Evolutionary conservation across 2,113 vertebrate species (phyloP), one percentile per base, ranked within the genome.

Genomic region (Macquaria ambigua): DNA sequence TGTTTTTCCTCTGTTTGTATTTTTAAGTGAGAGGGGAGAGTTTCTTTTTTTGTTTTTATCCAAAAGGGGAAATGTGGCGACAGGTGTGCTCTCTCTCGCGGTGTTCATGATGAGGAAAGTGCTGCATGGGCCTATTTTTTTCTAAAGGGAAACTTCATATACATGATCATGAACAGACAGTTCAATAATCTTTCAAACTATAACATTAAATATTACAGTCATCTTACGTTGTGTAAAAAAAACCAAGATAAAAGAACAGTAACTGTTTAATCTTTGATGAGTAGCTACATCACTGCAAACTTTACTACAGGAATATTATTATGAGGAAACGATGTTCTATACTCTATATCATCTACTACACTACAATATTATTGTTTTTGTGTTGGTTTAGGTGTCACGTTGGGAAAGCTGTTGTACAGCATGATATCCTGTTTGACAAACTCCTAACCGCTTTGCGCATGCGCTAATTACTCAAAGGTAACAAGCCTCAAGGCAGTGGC

Each of bases 31-130:
- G 62, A 55, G 20, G 43, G 56, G 8, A 43, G 37, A 48, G 43
- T 4, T 73, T 43, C 4, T 66, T 10, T 83, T 61, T 82, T 25
- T 34, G 3, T 34, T 34, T 34, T 34, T 34, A 21, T 18, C 56
- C 16, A 31, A 66, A 56, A 37, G 5, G 37, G 14, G 16, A 62
- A 74, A 69, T 73, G 77, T 50, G 58, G 87, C 53, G 83, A 86
- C 92, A 93, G 93, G 92, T 94, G 93, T 93, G 34, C 21, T 37
- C 53, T 82, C 77, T 93, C 91, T 87, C 76, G 84, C 86, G 70
- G 15, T 87, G 52, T 68, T 74, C 64, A 15, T 39, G 46, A 71
- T 50, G 78, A 82, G 52, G 21, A 52, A 74, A 80, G 2, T 66
- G 20, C 10, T 21, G 16, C 62, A 39, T 21, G 34, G 72, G 43